A percentile compares a stretch with the other conserved stretches of the same genome.
Evolutionary conservation across 2,113 vertebrate species (phyloP).

Genomic region (Myotis lucifugus): DNA sequence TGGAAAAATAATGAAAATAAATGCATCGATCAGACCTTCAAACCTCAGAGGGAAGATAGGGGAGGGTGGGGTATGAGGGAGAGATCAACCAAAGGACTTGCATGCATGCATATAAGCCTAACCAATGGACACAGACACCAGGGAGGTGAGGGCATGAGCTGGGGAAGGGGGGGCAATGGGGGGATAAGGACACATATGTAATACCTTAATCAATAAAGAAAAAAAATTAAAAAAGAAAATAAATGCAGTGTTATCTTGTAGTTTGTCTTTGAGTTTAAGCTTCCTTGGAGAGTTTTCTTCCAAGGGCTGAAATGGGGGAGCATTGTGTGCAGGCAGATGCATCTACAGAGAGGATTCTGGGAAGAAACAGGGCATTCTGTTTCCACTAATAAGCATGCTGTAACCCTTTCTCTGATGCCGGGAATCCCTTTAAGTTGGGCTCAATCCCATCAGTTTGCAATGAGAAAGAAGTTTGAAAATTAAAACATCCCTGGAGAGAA

Average conservation of each 20-base stretch:
- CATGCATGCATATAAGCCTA: too few relatives aligned
- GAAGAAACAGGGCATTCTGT: not conserved
- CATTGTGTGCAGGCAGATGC: not conserved
- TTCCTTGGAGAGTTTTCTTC: not conserved
- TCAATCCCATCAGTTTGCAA: conserved; percentile 1
- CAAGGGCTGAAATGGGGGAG: not conserved
- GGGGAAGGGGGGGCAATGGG: too few relatives aligned
- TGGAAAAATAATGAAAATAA: not conserved
- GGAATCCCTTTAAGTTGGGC: conserved; percentile 8
- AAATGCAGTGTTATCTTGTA: not conserved
- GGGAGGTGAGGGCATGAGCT: not conserved
- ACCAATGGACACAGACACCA: too few relatives aligned
- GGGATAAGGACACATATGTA: too few relatives aligned
- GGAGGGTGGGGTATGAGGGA: too few relatives aligned
- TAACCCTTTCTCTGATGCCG: not conserved
- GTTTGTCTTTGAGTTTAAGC: conserved; percentile 17
- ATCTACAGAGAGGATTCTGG: not conserved
- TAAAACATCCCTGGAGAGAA: not conserved
- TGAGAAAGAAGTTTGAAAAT: conserved; percentile 29
- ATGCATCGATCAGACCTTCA: too few relatives aligned
- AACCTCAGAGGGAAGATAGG: too few relatives aligned
- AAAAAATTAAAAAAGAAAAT: not conserved
- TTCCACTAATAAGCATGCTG: not conserved
- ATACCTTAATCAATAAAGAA: too few relatives aligned
- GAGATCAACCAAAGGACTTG: too few relatives aligned